These are phyloP conservation scores for Scyliorhinus canicula DNA, from an alignment of 2,797 vertebrate genomes.

Conservation along the genomic window DNA sequence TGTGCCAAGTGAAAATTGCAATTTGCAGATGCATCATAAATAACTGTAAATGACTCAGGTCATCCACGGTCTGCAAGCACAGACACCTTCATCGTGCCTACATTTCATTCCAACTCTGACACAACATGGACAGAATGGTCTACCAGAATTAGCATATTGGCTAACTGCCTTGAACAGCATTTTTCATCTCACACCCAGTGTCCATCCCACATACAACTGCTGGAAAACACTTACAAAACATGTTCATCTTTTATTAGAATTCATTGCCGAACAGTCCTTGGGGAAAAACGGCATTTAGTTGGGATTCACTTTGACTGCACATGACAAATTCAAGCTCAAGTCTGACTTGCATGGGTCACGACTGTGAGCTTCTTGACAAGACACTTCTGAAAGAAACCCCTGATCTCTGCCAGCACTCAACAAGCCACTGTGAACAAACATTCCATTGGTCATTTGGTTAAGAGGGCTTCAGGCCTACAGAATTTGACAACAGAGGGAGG, in stretches of 20 bases:
- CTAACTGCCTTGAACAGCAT: background rate
- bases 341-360: background rate
- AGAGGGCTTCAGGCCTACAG: background rate
- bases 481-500: background rate
- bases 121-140: background rate
- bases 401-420: background rate
- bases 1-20: constrained; percentile 37
- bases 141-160: background rate
- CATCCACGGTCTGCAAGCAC: constrained; percentile 27
- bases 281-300: background rate
- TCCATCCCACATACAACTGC: background rate
- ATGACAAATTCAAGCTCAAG: background rate
- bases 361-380: background rate
- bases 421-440: background rate
- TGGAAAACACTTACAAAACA: background rate
- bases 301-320: background rate
- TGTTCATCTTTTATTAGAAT: background rate
- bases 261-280: background rate
- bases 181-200: background rate
- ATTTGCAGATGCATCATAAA: constrained; percentile 41
- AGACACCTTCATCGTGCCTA: constrained; percentile 39
- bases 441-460: background rate
- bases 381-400: background rate
- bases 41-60: constrained; percentile 27
- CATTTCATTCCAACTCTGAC: constrained; percentile 37